Conservation (phyloP, 2,113 vertebrate species). For the Oryctolagus cuniculus region DNA sequence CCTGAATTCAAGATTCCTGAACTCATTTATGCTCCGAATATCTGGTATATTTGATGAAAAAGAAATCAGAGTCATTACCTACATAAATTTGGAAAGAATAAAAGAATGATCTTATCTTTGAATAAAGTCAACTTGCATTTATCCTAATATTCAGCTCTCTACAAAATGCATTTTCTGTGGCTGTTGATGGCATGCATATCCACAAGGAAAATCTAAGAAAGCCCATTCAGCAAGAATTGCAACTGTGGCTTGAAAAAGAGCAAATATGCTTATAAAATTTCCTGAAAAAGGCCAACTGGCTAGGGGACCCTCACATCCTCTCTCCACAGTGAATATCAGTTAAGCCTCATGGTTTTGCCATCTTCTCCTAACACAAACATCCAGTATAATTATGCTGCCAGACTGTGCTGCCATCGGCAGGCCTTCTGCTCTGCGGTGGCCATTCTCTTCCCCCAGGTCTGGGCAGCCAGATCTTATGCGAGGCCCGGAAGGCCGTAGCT, state of each 20-base stretch:
- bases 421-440: not conserved
- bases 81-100: not conserved
- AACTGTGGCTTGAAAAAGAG: constrained; percentile 49
- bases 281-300: not conserved
- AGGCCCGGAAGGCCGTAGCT: not conserved
- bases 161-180: constrained; percentile 74
- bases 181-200: constrained; percentile 24
- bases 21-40: not conserved
- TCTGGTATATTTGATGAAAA: constrained; percentile 54
- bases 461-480: not conserved
- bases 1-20: constrained; percentile 24
- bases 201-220: constrained; percentile 61
- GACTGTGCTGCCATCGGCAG: not conserved
- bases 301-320: constrained; percentile 56
- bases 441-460: not conserved
- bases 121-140: constrained; percentile 66
- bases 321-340: constrained; percentile 71
- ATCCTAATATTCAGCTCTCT: constrained; percentile 57
- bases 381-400: not conserved
- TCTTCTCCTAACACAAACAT: constrained; percentile 10
- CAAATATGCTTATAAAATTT: constrained; percentile 1
- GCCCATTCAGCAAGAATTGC: constrained; percentile 66
- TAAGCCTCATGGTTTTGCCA: constrained; percentile 49
- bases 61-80: constrained; percentile 57
- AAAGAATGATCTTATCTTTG: constrained; percentile 48